These are phyloP conservation scores for Vipera ursinii DNA, from an alignment of 2,797 vertebrate genomes.

Conservation along the genomic window DNA sequence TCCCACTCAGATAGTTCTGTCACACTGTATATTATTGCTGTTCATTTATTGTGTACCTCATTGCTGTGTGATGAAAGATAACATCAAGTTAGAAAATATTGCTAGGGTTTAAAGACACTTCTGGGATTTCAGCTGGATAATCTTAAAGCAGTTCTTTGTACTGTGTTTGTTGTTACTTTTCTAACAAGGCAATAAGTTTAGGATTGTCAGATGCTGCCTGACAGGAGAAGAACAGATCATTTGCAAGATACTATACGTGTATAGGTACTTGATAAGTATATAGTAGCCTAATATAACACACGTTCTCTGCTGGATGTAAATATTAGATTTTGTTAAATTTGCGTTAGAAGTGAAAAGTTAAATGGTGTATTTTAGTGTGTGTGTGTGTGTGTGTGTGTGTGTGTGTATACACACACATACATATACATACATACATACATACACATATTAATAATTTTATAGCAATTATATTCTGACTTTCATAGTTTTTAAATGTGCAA, in stretches of 20 bases:
- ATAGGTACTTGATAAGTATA: neutral
- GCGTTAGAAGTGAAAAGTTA: neutral
- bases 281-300: neutral
- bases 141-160: neutral
- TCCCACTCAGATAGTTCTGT: neutral
- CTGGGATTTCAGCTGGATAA: constrained; percentile 18
- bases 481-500: neutral
- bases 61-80: constrained; percentile 27
- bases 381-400: neutral
- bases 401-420: neutral
- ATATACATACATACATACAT: too few relatives aligned
- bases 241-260: neutral
- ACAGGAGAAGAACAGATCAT: neutral
- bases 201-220: neutral
- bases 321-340: neutral
- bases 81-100: constrained; percentile 27
- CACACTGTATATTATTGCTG: neutral
- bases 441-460: neutral
- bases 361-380: neutral
- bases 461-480: neutral
- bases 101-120: neutral
- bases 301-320: neutral
- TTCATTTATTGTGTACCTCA: constrained; percentile 12
- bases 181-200: neutral
- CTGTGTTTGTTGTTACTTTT: neutral